Percentiles rank a stretch among this genome's conserved stretches.
Evolutionary conservation across 2,113 vertebrate genomes (phyloP).

Genomic region (Panthera tigris): DNA sequence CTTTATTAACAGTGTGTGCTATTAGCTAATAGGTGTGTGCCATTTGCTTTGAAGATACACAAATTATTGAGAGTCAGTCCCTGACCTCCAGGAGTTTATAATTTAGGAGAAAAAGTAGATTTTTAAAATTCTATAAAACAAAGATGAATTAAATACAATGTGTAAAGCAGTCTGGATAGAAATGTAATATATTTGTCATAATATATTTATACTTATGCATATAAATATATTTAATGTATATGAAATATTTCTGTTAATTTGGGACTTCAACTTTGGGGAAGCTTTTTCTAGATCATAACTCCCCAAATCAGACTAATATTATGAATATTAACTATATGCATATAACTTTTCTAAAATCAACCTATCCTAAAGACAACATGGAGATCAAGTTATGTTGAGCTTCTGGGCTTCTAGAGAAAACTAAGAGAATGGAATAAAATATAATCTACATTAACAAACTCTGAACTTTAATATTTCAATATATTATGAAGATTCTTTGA

Average conservation of each 20-base stretch:
- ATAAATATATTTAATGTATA: background rate
- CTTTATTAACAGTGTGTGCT: background rate
- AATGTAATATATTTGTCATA: background rate
- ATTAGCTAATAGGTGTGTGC: background rate
- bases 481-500: background rate
- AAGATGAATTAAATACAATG: background rate
- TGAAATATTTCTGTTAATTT: background rate
- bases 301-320: background rate
- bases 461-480: slow-evolving; percentile 14
- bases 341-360: background rate
- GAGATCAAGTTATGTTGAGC: background rate
- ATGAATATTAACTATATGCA: background rate
- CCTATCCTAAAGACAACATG: background rate
- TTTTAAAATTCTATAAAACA: background rate
- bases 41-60: background rate
- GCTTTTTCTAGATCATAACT: background rate
- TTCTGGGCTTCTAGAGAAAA: background rate
- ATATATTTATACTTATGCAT: background rate
- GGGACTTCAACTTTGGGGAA: background rate
- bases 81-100: background rate
- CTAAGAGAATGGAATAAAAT: background rate
- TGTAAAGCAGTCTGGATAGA: background rate
- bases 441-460: background rate
- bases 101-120: background rate
- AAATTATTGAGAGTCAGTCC: background rate